Evolutionary conservation across 2,888 invertebrate genomes (phyloP), one percentile per base, ranked within the genome.

Genomic region (Caradrina clavipalpis): DNA sequence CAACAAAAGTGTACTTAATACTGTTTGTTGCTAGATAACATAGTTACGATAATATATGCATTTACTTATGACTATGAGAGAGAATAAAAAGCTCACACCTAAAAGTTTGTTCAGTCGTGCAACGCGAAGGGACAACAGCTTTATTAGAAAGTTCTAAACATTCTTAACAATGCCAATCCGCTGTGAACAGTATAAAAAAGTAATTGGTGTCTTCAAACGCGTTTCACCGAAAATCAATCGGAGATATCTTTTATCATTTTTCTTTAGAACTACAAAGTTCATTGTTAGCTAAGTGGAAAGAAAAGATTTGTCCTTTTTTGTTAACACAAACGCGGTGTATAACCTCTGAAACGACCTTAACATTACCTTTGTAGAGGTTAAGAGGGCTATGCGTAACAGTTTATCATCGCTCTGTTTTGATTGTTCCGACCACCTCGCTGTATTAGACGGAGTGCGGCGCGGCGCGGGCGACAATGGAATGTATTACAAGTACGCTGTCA

Each of bases 391-490:
- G 59, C 59, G 64, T 78, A 73, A 77, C 66, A 80, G 69, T 75
- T 82, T 77, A 73, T 78, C 75, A 69, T 69, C 62, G 64, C 62
- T 79, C 62, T 86, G 83, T 86, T 84, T 83, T 87, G 86, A 86
- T 85, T 78, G 73, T 54, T 60, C 68, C 81, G 86, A 82, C 86
- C 86, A 86, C 86, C 86, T 79, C 65, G 42, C 73, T 51, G 62
- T 76, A 35, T 72, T 58, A 79, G 69, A 69, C 68, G 58, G 71
- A 55, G 55, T 66, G 74, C 78, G 47, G 70, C 49, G 58, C 53
- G 75, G 70, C 62, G 58, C 72, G 66, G 78, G 84, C 83, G 81
- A 86, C 86, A 85, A 78, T 86, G 89, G 90, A 90, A 90, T 90
- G 88, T 82, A 81, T 84, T 80, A 82, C 77, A 74, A 79, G 76